These are phyloP conservation scores for Plebejus argus DNA, from an alignment of 2,888 invertebrate genomes.

Conservation along the genomic window DNA sequence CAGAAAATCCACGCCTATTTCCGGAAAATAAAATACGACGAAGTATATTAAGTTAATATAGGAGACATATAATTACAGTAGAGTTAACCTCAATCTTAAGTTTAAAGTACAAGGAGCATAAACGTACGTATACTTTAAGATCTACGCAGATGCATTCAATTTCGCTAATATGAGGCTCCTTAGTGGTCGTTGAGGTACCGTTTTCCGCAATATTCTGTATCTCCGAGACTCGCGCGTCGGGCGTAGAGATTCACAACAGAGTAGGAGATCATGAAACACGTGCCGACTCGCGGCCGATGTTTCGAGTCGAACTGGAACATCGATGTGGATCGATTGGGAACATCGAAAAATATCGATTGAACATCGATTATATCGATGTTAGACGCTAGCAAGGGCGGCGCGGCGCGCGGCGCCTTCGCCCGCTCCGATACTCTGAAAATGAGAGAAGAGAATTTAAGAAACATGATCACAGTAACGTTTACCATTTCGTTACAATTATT, in stretches of 20 bases:
- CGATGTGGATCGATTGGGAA: slow-evolving; percentile 27
- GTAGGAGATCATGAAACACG: slow-evolving; percentile 29
- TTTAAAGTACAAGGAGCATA: slow-evolving; percentile 30
- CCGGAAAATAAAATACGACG: slow-evolving; percentile 24
- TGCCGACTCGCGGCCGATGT: slow-evolving; percentile 28
- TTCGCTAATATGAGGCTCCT: slow-evolving; percentile 28
- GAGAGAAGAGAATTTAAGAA: background rate
- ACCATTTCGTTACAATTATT: no score
- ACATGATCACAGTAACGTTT: background rate
- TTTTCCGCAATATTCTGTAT: slow-evolving; percentile 26
- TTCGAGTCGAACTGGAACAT: slow-evolving; percentile 30
- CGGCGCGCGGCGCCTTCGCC: slow-evolving; percentile 35
- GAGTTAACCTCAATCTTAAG: slow-evolving; percentile 25
- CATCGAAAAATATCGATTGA: slow-evolving; percentile 27
- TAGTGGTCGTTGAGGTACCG: slow-evolving; percentile 24
- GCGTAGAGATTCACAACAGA: slow-evolving; percentile 29
- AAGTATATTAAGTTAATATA: slow-evolving; percentile 28
- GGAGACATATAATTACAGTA: slow-evolving; percentile 26
- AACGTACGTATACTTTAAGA: slow-evolving; percentile 22
- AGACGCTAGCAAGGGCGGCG: slow-evolving; percentile 38
- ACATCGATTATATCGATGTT: slow-evolving; percentile 32
- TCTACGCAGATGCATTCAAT: slow-evolving; percentile 29
- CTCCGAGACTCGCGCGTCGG: slow-evolving; percentile 24
- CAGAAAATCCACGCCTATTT: slow-evolving; percentile 28
- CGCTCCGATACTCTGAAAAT: slow-evolving; percentile 38